Evolutionary conservation across 1,140 invertebrate species (phyloP).

Genomic region (Procambarus virginalis): DNA sequence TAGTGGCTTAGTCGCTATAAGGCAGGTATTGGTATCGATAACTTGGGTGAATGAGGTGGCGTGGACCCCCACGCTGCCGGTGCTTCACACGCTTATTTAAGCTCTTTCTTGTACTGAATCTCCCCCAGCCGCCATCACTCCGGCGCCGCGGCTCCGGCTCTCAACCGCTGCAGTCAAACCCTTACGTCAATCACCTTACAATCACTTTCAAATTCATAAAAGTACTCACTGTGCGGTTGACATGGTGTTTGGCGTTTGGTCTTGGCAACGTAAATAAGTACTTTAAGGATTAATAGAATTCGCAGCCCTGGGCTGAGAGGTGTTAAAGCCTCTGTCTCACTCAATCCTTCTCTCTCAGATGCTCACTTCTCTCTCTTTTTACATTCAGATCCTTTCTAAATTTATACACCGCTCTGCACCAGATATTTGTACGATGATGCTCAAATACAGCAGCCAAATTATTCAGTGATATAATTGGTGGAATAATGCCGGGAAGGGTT

Average conservation of each 20-base stretch:
- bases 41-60: background rate
- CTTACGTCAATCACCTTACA: background rate
- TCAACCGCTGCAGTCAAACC: background rate
- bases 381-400: background rate
- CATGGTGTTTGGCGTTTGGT: constrained; percentile 53
- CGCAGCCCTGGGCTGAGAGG: background rate
- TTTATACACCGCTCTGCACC: background rate
- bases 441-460: background rate
- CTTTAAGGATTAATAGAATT: background rate
- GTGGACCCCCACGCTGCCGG: background rate
- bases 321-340: background rate
- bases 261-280: constrained; percentile 29
- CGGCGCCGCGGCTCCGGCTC: background rate
- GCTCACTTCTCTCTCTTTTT: background rate
- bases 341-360: background rate
- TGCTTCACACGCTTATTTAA: background rate
- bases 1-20: too few species aligned
- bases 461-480: background rate
- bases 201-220: background rate
- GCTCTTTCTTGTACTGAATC: background rate
- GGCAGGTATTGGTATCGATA: background rate
- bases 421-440: background rate
- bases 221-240: constrained; percentile 48
- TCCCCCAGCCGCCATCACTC: background rate
- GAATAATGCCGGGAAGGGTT: too few species aligned